Percentiles rank a stretch among this genome's conserved stretches.
Evolutionary conservation across 2,888 invertebrate genomes (phyloP).

Genomic region (Caenorhabditis doughertyi): DNA sequence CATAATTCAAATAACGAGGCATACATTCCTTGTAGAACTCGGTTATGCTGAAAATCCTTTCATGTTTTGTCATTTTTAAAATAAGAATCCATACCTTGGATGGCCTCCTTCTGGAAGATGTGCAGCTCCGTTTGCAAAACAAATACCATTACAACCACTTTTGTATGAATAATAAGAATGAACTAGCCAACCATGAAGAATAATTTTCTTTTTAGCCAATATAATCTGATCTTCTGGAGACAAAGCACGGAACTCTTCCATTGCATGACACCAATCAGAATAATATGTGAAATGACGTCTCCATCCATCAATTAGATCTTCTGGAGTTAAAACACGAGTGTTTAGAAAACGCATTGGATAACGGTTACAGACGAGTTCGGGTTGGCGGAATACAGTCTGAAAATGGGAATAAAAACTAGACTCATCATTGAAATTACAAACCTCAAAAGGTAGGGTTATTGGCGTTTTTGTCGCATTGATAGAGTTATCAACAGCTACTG

Average conservation of each 20-base stretch:
- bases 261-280: constrained; percentile 70
- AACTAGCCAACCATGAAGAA: constrained; percentile 70
- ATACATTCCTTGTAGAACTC: constrained; percentile 72
- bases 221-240: constrained; percentile 66
- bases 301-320: constrained; percentile 73
- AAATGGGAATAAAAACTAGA: not conserved
- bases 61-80: not conserved
- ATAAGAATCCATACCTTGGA: constrained; percentile 33
- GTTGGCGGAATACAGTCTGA: constrained; percentile 69
- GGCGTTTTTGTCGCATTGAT: constrained; percentile 62
- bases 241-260: constrained; percentile 66
- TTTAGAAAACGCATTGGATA: constrained; percentile 71
- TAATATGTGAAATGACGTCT: constrained; percentile 71
- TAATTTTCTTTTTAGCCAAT: constrained; percentile 65
- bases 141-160: constrained; percentile 62
- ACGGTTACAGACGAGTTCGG: constrained; percentile 67
- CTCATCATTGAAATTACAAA: not conserved
- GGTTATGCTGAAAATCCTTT: constrained; percentile 61
- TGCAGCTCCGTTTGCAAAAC: constrained; percentile 72
- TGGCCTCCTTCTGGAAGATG: constrained; percentile 67
- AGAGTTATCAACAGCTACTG: constrained; percentile 65
- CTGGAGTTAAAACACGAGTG: constrained; percentile 59
- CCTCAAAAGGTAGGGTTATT: constrained; percentile 68
- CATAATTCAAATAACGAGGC: constrained; percentile 70
- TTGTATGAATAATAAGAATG: constrained; percentile 71